A percentile compares a stretch with the other conserved stretches of the same genome.
These are phyloP conservation scores for Ochotona princeps DNA, from an alignment of 2,113 vertebrate genomes.

Conservation along the genomic window DNA sequence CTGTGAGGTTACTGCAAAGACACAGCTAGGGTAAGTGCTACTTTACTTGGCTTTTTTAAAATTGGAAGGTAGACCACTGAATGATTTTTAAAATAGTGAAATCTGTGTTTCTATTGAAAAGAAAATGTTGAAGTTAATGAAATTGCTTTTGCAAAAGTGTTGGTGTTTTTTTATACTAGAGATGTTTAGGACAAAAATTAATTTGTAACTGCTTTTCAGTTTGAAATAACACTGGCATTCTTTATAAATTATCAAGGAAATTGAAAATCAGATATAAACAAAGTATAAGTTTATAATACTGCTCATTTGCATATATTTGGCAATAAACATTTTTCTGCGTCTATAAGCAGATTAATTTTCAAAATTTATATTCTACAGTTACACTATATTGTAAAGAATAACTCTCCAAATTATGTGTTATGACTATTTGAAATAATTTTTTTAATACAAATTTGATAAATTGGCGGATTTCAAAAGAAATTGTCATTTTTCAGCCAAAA, in stretches of 20 bases:
- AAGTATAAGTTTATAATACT: not conserved
- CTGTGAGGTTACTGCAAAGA: conserved; percentile 62
- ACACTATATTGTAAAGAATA: conserved; percentile 12
- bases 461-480: not conserved
- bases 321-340: not conserved
- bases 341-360: conserved; percentile 39
- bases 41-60: conserved; percentile 39
- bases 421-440: conserved; percentile 29
- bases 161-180: not conserved
- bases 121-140: conserved; percentile 47
- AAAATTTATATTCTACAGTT: not conserved
- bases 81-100: conserved; percentile 31
- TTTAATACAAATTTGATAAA: conserved; percentile 48
- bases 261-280: not conserved
- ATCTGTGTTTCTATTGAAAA: conserved; percentile 47
- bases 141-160: not conserved
- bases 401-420: not conserved
- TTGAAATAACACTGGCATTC: not conserved
- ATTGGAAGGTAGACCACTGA: conserved; percentile 63
- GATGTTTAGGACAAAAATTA: conserved; percentile 34
- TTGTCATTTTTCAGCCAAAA: not conserved
- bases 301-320: not conserved
- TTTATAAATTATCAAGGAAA: conserved; percentile 17
- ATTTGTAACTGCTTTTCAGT: not conserved
- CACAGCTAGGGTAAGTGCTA: conserved; percentile 69